Base-by-base conservation (phyloP, 2,888 invertebrate genomes). In the Muschampia plurimacula region DNA sequence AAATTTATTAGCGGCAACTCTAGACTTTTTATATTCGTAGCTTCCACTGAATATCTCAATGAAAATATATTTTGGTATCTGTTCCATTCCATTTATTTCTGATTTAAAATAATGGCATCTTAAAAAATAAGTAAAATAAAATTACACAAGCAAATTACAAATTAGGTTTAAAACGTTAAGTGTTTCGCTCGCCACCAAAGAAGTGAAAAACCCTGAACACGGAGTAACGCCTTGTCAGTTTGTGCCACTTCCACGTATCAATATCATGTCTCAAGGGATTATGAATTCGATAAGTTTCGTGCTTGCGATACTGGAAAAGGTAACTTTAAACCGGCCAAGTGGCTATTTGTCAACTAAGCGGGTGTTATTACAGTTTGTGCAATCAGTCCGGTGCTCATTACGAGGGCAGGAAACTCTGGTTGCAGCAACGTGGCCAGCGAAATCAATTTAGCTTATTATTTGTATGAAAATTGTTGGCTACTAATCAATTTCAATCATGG, bases 341-440 rank as follows among this genome's bases (percentile, higher is more conserved):
- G 83, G 81, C 80, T 78, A 81, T 84, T 84, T 82, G 85, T 86
- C 86, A 84, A 84, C 83, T 77, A 78, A 76, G 79, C 80, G 78
- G 78, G 79, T 80, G 75, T 78, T 76, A 73, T 73, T 73, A 73
- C 71, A 73, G 74, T 76, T 83, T 81, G 78, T 81, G 77, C 77
- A 83, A 83, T 72, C 44, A 55, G 62, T 44, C 44, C 67, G 63
- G 57, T 63, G 57, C 66, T 59, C 63, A 63, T 62, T 64, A 64
- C 32, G 66, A 66, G 66, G 71, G 60, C 72, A 72, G 72, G 72
- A 72, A 67, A 72, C 71, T 60, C 41, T 55, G 57, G 66, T 71
- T 72, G 66, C 60, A 12, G 44, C 66, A 72, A 72, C 60, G 10
- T 72, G 60, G 60, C 28, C 41, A 15, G 32, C 57, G 60, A 66